Conservation (phyloP, 2,797 vertebrate genomes). For the Liparis tanakae region DNA sequence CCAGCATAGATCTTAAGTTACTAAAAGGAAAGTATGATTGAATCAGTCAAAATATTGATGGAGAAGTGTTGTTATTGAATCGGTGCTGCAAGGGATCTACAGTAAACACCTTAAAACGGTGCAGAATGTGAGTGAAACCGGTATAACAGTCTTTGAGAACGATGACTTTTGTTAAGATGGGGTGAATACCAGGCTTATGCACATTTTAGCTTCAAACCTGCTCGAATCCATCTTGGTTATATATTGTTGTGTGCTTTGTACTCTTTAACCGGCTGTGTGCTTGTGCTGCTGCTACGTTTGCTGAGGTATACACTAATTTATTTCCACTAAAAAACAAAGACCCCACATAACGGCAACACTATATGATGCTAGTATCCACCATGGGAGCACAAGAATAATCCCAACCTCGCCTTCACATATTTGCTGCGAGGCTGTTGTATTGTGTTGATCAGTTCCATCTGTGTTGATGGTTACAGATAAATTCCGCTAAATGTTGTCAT, state of each 20-base stretch:
- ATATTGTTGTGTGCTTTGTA: slow-evolving; percentile 3
- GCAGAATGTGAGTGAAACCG: neutral
- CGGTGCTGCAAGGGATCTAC: neutral
- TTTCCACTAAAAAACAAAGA: neutral
- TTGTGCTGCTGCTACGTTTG: slow-evolving; percentile 11
- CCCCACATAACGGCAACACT: neutral
- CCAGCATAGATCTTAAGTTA: slow-evolving; percentile 11
- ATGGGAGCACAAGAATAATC: slow-evolving; percentile 4
- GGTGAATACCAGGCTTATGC: slow-evolving; percentile 7
- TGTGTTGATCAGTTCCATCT: neutral
- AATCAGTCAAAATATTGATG: slow-evolving; percentile 13
- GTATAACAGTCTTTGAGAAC: neutral
- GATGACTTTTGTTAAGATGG: neutral
- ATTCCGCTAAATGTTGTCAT: slow-evolving; percentile 7
- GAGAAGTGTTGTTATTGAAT: slow-evolving; percentile 1
- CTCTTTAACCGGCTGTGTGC: neutral
- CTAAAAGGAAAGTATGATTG: slow-evolving; percentile 15
- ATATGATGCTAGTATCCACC: neutral
- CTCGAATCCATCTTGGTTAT: slow-evolving; percentile 1
- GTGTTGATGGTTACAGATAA: neutral
- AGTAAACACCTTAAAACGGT: neutral
- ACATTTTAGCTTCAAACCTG: slow-evolving; percentile 17
- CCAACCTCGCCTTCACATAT: slow-evolving; percentile 11
- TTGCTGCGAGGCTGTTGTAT: neutral
- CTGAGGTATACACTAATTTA: neutral